These are phyloP conservation scores for Galeopterus variegatus DNA, from an alignment of 2,113 vertebrate genomes.

Conservation along the genomic window DNA sequence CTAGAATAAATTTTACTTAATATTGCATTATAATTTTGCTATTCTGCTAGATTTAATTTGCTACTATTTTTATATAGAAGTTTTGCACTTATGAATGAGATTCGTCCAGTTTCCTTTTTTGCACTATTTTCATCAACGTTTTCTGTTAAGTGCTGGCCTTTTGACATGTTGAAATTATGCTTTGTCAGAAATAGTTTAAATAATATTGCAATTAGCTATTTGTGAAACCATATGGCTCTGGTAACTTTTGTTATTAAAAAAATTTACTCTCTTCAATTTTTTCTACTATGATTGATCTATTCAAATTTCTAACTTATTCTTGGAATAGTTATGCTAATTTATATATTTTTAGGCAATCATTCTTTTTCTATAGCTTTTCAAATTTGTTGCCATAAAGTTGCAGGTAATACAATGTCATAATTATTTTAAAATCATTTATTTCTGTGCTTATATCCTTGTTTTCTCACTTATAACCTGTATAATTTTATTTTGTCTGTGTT, in stretches of 20 bases:
- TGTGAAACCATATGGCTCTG: neutral
- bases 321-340: neutral
- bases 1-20: neutral
- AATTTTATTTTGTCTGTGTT: neutral
- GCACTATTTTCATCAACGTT: neutral
- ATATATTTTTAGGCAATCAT: neutral
- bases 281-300: neutral
- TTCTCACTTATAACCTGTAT: neutral
- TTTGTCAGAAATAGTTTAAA: neutral
- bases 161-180: neutral
- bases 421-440: slow-evolving; percentile 1
- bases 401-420: neutral
- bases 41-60: neutral
- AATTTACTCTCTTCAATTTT: neutral
- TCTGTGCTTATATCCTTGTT: neutral
- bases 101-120: neutral
- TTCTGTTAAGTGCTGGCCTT: neutral
- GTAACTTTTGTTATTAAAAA: neutral
- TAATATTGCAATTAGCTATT: neutral
- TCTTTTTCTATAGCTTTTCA: slow-evolving; percentile 23
- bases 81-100: neutral
- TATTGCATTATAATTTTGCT: neutral
- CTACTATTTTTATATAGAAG: neutral
- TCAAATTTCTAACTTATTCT: slow-evolving; percentile 1
- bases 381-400: neutral